Evolutionary conservation across 2,888 invertebrate genomes (phyloP).

Genomic region (Melipona beecheii): DNA sequence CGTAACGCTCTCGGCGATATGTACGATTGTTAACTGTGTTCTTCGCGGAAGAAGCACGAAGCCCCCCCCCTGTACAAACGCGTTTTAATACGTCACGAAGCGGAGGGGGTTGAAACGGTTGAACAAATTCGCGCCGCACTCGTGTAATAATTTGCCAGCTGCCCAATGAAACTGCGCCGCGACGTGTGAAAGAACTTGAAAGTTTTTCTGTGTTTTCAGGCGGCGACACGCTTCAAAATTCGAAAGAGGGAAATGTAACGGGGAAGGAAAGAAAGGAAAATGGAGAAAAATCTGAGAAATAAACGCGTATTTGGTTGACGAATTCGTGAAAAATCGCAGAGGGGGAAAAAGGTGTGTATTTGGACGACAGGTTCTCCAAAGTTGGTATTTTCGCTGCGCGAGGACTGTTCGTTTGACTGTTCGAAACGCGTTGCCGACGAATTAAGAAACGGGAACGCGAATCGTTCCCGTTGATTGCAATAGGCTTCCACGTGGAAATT

Average conservation of each 20-base stretch:
- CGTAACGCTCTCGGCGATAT: too few relatives aligned
- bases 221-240: background rate
- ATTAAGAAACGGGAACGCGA: background rate
- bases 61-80: too few relatives aligned
- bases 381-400: background rate
- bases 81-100: background rate
- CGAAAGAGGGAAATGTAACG: background rate
- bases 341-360: background rate
- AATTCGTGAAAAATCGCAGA: background rate
- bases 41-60: too few relatives aligned
- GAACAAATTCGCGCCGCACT: too few relatives aligned
- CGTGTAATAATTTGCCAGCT: too few relatives aligned
- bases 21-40: too few relatives aligned
- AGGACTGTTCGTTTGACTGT: too few relatives aligned
- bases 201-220: background rate
- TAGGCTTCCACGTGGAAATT: background rate
- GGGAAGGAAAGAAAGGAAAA: background rate
- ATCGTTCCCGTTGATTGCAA: background rate
- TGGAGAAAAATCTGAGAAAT: background rate
- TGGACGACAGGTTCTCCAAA: background rate
- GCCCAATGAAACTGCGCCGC: background rate
- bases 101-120: background rate
- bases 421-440: background rate
- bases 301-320: background rate
- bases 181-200: background rate